These are phyloP conservation scores for Poecilia velifera DNA, from an alignment of 2,797 vertebrate species.

Conservation along the genomic window DNA sequence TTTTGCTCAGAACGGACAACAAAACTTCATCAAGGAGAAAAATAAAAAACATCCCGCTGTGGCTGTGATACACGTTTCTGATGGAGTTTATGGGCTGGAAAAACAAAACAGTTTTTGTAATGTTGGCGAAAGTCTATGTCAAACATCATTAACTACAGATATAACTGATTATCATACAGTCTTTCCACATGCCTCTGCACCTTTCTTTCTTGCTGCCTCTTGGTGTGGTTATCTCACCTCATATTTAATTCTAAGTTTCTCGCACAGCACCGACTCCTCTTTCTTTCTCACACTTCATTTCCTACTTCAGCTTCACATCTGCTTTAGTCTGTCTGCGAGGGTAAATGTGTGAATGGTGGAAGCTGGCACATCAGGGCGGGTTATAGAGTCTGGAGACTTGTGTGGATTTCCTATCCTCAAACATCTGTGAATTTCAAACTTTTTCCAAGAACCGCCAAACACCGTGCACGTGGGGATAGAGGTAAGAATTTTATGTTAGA, in stretches of 20 bases:
- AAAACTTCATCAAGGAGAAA: neutral
- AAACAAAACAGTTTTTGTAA: neutral
- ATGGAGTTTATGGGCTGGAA: neutral
- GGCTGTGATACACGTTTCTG: neutral
- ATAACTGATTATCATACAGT: conserved; percentile 6
- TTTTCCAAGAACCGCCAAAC: conserved; percentile 27
- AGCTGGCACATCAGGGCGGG: neutral
- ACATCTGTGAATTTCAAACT: conserved; percentile 16
- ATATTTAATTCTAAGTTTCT: conserved; percentile 21
- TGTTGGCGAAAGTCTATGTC: neutral
- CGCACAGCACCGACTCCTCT: neutral
- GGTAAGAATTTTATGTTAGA: conserved; percentile 12
- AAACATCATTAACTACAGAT: neutral
- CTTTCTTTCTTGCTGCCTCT: conserved; percentile 4
- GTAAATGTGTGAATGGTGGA: conserved; percentile 7
- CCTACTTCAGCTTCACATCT: conserved; percentile 33
- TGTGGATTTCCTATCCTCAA: conserved; percentile 16
- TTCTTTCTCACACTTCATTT: conserved; percentile 9
- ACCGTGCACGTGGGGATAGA: conserved; percentile 2
- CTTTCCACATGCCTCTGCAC: neutral
- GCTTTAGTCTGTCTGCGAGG: neutral
- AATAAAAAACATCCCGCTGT: neutral
- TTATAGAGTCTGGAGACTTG: conserved; percentile 32
- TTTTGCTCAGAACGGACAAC: neutral
- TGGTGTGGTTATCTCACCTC: conserved; percentile 15